Evolutionary conservation across 2,888 invertebrate species (phyloP).

Genomic region (Teleogryllus oceanicus): DNA sequence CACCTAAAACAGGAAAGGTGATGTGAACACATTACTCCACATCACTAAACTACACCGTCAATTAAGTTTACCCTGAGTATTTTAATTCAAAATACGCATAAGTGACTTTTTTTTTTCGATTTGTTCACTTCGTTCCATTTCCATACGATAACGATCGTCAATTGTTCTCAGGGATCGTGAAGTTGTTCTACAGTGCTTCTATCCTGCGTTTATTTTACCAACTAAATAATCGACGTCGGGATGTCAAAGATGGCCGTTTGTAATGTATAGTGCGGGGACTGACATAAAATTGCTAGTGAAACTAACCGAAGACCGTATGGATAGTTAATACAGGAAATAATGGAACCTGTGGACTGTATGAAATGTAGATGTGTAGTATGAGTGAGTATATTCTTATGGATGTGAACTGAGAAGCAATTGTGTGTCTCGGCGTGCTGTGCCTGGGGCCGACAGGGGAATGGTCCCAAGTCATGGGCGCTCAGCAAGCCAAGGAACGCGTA

Average conservation of each 20-base stretch:
- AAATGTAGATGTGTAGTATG: constrained; percentile 1
- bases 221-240: constrained; percentile 58
- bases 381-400: constrained; percentile 34
- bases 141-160: neutral
- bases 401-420: constrained; percentile 42
- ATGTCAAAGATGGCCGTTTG: constrained; percentile 52
- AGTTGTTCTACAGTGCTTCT: constrained; percentile 33
- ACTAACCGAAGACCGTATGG: neutral
- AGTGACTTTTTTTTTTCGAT: neutral
- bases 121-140: neutral
- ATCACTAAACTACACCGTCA: too few species aligned
- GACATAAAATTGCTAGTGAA: constrained; percentile 36
- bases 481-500: constrained; percentile 88
- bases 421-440: constrained; percentile 44
- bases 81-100: too few species aligned
- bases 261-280: constrained; percentile 36
- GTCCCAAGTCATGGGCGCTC: constrained; percentile 76
- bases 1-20: too few species aligned
- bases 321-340: neutral
- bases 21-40: too few species aligned
- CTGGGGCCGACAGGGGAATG: constrained; percentile 42
- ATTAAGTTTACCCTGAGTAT: too few species aligned
- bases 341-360: neutral
- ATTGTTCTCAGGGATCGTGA: neutral
- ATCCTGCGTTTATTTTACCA: constrained; percentile 36